Evolutionary conservation across 2,113 vertebrate species (phyloP).

Genomic region (Prietella phreatophila): DNA sequence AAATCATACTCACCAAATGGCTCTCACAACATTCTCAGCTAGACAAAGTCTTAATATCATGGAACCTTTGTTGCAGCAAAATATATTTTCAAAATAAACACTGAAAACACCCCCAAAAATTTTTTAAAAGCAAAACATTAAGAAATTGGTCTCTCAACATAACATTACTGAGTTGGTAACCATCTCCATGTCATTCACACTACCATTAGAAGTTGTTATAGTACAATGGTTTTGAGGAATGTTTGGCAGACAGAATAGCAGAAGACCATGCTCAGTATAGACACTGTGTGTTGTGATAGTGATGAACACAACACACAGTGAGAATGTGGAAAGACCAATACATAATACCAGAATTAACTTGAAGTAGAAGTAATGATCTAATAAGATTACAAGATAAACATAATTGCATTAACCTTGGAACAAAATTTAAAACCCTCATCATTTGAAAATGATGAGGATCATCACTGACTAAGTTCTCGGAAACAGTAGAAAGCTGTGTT

Average conservation of each 20-base stretch:
- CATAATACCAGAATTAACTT: background rate
- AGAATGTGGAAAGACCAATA: background rate
- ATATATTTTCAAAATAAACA: background rate
- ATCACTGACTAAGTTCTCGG: background rate
- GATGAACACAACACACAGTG: background rate
- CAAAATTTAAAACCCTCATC: conserved; percentile 20
- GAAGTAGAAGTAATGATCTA: background rate
- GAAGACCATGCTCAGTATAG: background rate
- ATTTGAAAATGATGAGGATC: background rate
- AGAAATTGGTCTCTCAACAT: background rate
- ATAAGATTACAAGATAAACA: conserved; percentile 17
- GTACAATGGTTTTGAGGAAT: background rate
- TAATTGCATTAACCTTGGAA: conserved; percentile 30
- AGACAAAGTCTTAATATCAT: background rate
- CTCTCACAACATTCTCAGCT: background rate
- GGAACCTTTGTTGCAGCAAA: background rate
- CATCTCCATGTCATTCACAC: background rate
- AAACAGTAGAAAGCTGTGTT: background rate
- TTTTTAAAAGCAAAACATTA: background rate
- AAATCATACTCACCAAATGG: background rate
- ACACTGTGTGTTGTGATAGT: no score
- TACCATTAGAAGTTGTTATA: background rate
- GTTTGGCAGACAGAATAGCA: background rate
- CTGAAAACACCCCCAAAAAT: background rate
- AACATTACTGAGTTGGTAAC: background rate